Evolutionary conservation across 2,888 invertebrate genomes (phyloP), one percentile per base, ranked within the genome.

Genomic region (Drosophila tripunctata): DNA sequence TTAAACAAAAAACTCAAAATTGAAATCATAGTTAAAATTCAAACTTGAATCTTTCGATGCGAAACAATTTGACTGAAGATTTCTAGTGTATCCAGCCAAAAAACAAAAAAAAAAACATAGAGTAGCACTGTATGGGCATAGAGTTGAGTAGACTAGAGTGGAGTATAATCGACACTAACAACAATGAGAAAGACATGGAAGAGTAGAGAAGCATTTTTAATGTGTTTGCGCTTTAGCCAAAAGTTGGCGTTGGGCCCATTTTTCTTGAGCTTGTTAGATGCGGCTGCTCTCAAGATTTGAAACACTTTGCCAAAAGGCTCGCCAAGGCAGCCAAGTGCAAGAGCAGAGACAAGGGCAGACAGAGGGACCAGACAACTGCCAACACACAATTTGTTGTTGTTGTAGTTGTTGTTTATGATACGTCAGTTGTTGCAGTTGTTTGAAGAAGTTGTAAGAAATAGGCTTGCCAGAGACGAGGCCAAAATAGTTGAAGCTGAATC

Each of bases 261-360:
- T 90, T 90, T 89, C 88, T 88, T 88, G 74, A 77, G 84, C 90
- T 89, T 89, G 89, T 89, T 90, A 90, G 90, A 81, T 73, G 66
- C 61, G 62, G 66, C 76, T 64, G 71, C 76, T 72, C 76, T 58
- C 64, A 64, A 74, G 69, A 70, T 65, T 71, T 65, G 67, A 73
- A 87, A 70, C 84, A 80, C 72, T 86, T 78, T 75, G 70, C 71
- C 84, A 88, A 84, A 89, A 89, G 78, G 88, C 86, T 86, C 65
- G 73, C 71, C 17, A 22, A 24, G 36, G 48, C 50, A 62, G 65
- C 61, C 75, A 78, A 77, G 78, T 71, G 71, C 81, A 74, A 76
- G 70, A 74, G 75, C 76, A 73, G 55, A 51, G 44, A 44, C 7
- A 17, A 30, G 2, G 21, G 36, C 50, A 47, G 52, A 38, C 41